Evolutionary conservation across 2,888 invertebrate genomes (phyloP), one percentile per base, ranked within the genome.

Genomic region (Agonopterix arenella): DNA sequence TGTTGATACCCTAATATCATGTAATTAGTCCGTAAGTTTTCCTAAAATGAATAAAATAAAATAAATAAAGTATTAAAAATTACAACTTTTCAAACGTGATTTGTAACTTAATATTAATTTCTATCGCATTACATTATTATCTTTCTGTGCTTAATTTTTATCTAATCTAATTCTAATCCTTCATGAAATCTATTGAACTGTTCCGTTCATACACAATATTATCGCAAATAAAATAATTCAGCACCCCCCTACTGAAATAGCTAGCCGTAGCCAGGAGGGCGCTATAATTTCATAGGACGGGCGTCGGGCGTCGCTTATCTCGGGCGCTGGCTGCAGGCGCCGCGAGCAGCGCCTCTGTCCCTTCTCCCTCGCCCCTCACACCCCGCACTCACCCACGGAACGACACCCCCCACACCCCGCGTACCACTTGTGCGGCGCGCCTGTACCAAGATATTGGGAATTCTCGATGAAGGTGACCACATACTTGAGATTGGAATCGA

Each of bases 281-380:
- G 45, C 49, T 49, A 49, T 49, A 49, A 49, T 49, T 49, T 46
- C 53, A 81, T 81, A 83, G 84, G 83, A 81, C 84, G 84, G 82
- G 84, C 83, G 85, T 81, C 82, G 84, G 73, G 76, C 79, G 75
- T 68, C 84, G 85, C 84, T 85, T 86, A 85, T 84, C 85, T 78
- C 76, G 81, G 80, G 82, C 82, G 83, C 77, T 77, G 78, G 76
- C 70, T 82, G 70, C 78, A 84, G 84, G 85, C 52, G 52, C 52
- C 52, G 50, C 48, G 79, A n/a, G 36, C 43, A 43, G 47, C 42
- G 43, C 42, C 47, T 47, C 28, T 28, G 28, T 28, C 28, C 28
- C 28, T 28, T 28, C 47, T n/a, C 11, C 46, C 42, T 11, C 36
- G 13, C 38, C 46, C 38, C 46, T 28, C 28, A 38, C 36, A n/a